These are phyloP conservation scores for Callorhinus ursinus DNA, from an alignment of 2,113 vertebrate species.

Conservation along the genomic window DNA sequence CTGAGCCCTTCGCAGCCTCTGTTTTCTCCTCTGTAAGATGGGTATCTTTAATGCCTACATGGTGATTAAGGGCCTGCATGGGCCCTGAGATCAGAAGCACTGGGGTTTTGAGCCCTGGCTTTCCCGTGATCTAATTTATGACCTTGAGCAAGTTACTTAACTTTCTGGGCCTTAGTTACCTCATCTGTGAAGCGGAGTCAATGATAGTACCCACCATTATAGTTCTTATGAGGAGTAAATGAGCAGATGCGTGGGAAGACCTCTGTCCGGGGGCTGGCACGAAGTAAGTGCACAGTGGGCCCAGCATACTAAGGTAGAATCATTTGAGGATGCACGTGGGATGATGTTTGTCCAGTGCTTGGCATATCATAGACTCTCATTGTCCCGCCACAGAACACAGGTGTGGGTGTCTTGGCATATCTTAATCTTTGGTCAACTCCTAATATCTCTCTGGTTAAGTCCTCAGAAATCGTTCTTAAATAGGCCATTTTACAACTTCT, in stretches of 20 bases:
- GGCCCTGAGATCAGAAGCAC: not conserved
- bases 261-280: not conserved
- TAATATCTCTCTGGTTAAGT: not conserved
- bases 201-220: not conserved
- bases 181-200: not conserved
- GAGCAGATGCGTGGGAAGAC: not conserved
- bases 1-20: not conserved
- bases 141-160: constrained; percentile 18
- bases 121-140: not conserved
- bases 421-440: not conserved
- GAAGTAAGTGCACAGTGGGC: not conserved
- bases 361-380: too few relatives aligned
- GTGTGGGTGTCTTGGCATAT: not conserved
- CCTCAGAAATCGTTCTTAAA: not conserved
- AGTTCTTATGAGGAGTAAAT: not conserved
- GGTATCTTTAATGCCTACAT: not conserved
- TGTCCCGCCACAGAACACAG: not conserved
- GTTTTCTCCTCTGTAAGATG: not conserved
- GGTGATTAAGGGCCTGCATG: not conserved
- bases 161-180: not conserved
- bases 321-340: not conserved
- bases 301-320: not conserved
- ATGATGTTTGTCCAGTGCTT: not conserved
- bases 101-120: not conserved
- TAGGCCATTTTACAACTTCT: not conserved